phyloP scores from a whole-genome alignment of 2,797 vertebrate genomes.

The Micropoecilia bifurca region DNA sequence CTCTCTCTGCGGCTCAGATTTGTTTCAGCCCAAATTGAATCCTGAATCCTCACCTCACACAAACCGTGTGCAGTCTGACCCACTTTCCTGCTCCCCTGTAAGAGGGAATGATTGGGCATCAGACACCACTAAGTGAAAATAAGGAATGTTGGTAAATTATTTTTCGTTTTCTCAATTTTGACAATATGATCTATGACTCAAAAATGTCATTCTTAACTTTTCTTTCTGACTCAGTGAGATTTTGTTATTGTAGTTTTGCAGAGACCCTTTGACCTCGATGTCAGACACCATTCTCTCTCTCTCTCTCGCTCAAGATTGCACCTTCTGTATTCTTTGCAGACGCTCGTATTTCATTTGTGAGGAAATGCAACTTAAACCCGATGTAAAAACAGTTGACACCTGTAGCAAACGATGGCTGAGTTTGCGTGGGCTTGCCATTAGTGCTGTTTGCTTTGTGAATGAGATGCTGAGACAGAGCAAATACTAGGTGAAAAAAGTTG shows the following conservation, averaged over 20 bases:
- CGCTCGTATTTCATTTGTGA: neutral
- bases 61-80: neutral
- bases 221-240: neutral
- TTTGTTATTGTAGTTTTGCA: neutral
- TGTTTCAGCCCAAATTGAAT: neutral
- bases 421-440: neutral
- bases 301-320: neutral
- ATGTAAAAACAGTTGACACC: neutral
- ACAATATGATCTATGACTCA: neutral
- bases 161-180: neutral
- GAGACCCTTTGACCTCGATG: neutral
- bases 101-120: neutral
- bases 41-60: neutral
- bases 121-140: neutral
- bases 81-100: neutral
- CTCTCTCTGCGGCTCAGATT: neutral
- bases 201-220: neutral
- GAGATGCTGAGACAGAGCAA: neutral
- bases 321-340: neutral
- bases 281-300: neutral
- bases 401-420: neutral
- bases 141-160: neutral
- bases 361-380: neutral
- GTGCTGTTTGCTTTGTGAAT: conserved; percentile 6
- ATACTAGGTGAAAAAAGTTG: neutral